Percentiles rank a stretch among this genome's conserved stretches.
Conservation (phyloP, 2,888 invertebrate genomes). For the Gerris lacustris region DNA sequence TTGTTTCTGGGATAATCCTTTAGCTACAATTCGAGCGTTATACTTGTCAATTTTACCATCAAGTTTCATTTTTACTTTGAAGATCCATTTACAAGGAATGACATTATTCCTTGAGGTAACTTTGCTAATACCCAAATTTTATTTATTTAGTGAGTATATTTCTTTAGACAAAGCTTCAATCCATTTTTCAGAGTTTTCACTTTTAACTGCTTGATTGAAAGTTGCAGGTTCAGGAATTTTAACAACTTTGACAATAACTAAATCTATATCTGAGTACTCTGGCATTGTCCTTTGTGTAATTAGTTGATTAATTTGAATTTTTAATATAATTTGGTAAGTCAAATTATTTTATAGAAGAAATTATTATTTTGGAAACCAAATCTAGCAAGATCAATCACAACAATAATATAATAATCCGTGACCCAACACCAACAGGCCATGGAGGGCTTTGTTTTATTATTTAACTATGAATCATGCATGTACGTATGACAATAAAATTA, state of each 20-base stretch:
- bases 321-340: too few species aligned
- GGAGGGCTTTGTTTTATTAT: neutral
- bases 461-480: neutral
- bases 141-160: too few species aligned
- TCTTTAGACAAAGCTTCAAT: too few species aligned
- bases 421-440: too few species aligned
- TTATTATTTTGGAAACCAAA: neutral
- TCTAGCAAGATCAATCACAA: neutral
- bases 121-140: too few species aligned
- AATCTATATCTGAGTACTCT: neutral
- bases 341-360: too few species aligned
- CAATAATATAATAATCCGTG: too few species aligned
- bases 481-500: too few species aligned
- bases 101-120: slow-evolving; percentile 2
- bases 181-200: too few species aligned
- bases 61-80: slow-evolving; percentile 9
- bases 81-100: slow-evolving; percentile 12
- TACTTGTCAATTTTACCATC: slow-evolving; percentile 24
- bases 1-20: slow-evolving; percentile 31
- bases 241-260: neutral
- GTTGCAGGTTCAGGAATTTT: neutral
- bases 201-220: neutral
- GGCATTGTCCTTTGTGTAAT: neutral
- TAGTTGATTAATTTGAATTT: too few species aligned
- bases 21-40: slow-evolving; percentile 33